Base-by-base conservation (phyloP, 1,140 invertebrate species). In the Tetragnatha versicolor region DNA sequence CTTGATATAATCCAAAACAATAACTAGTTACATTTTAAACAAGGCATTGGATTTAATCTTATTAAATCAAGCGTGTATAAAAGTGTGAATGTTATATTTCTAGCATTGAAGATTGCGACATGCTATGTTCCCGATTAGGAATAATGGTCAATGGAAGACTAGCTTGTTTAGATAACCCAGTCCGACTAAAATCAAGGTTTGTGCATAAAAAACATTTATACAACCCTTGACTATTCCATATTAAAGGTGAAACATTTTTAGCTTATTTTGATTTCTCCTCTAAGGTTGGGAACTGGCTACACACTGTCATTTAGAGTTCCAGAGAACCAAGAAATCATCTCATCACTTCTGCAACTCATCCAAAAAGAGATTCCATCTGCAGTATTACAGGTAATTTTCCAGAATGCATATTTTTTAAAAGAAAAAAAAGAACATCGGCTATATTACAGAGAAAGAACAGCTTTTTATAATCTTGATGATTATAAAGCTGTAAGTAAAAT, bases 271-370 rank as follows among this genome's bases (percentile, higher is more conserved):
- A 22, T 20, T 29, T 60, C 33, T 39, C 2, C 31, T 31, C 29
- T 58, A 79, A 92, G 92, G 84, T 93, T 93, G 83, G 92, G 93
- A 49, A 88, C 91, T 81, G 92, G 93, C 2, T 93, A 93, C 85
- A 91, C 90, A 69, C 85, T 92, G 27, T 90, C 89, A 2, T 84
- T 92, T 14, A 55, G 81, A 65, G 37, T 72, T n/a, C 42, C 68
- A 22, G 78, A 68, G 60, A 33, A 31, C 9, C 39, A 63, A 14
- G 25, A 29, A 20, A 79, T 81, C 60, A 77, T 31, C 17, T 35
- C 51, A 9, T 73, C 75, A 25, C 75, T 80, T 20, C 60, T 81
- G 17, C 53, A 73, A 49, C 81, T 77, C 37, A 81, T 82, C 12
- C 72, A 79, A 17, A 53, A 77, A 72, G 51, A 42, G 39, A 80